Evolutionary conservation across 2,888 invertebrate species (phyloP), one percentile per base, ranked within the genome.

Genomic region (Candidula unifasciata): DNA sequence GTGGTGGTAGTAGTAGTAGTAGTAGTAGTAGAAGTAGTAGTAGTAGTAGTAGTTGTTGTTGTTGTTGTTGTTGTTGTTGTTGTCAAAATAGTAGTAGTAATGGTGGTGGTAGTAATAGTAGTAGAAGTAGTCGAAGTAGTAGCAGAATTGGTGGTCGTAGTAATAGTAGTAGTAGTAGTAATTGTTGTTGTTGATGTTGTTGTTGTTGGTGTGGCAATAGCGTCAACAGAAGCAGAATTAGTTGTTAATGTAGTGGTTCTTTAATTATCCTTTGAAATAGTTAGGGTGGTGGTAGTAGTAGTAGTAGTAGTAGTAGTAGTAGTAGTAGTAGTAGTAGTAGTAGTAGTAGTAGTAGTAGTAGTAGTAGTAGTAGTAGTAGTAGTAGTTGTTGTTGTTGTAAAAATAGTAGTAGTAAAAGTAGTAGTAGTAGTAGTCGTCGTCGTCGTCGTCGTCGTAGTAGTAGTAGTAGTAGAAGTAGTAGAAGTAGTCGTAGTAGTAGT

Each of bases 371-470:
- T 73, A 73, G 73, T 33, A 73, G 73, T 35, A 2, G 73, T 35
- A 73, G 73, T 35, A 73, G 73, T 35, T 0, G 73, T 73, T 13
- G 73, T 73, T 13, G 73, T 73, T 13, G 73, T 73, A 73, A 13
- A 10, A 76, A 13, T 76, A 52, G 44, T 76, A 52, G n/a, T 76
- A 52, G 44, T 76, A 76, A 10, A 6, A 76, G 52, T 84, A 66
- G 35, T 83, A 6, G 60, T 84, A 73, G 68, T 84, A 57, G 84
- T 84, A 69, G 84, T 84, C 1, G n/a, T 30, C 0, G n/a, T 44
- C 0, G 44, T 44, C 0, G 2, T 44, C 0, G 44, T 44, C 0
- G 44, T 44, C 0, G 44, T 44, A 1, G 44, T 44, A 1, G 44
- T 44, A 1, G 44, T 44, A 1, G 44, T 44, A 3, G 52, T 76